These are phyloP conservation scores for Propithecus coquereli DNA, from an alignment of 2,113 vertebrate species.

Conservation along the genomic window DNA sequence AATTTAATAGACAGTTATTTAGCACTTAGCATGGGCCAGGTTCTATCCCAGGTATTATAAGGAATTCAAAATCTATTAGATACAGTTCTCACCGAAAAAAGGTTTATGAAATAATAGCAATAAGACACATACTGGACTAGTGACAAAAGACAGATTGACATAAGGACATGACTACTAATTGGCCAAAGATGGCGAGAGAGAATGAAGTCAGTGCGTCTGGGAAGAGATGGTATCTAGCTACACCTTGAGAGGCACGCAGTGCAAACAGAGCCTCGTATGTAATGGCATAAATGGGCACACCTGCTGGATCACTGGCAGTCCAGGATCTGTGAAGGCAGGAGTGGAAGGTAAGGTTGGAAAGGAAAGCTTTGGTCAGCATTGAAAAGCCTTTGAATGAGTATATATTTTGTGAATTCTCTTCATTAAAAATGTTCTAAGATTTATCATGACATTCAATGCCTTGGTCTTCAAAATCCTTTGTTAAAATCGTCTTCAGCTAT, in stretches of 20 bases:
- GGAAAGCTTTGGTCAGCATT: background rate
- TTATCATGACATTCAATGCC: background rate
- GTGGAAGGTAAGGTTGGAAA: background rate
- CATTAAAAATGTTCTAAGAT: background rate
- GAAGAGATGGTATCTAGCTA: background rate
- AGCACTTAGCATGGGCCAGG: background rate
- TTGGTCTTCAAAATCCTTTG: background rate
- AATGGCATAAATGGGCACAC: rapidly evolving
- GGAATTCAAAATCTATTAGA: background rate
- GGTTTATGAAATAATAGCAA: background rate
- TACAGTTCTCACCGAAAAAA: background rate
- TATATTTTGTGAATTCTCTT: background rate
- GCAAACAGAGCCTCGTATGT: background rate
- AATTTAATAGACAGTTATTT: background rate
- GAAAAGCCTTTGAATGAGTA: background rate
- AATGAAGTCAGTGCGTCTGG: background rate
- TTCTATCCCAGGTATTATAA: background rate
- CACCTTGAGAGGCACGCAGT: background rate
- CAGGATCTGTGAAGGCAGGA: background rate
- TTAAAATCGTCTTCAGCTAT: background rate
- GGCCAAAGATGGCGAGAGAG: background rate
- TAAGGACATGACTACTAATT: background rate
- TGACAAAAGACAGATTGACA: background rate
- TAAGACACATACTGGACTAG: background rate
- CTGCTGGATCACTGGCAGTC: background rate